These are phyloP conservation scores for Salminus brasiliensis DNA, from an alignment of 2,113 vertebrate genomes.

Conservation along the genomic window DNA sequence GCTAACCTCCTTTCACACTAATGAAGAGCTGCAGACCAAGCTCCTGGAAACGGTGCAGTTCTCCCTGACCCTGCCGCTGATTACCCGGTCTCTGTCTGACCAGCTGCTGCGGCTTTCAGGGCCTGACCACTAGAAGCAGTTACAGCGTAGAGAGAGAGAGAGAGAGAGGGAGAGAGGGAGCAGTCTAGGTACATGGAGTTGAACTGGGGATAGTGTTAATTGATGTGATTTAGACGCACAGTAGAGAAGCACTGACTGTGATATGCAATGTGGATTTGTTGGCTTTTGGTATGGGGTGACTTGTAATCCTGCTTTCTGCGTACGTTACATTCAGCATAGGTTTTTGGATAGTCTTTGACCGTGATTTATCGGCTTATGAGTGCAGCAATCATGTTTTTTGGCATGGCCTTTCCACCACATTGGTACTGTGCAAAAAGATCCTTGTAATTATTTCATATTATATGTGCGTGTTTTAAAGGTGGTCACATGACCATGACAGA, in stretches of 20 bases:
- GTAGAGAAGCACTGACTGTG: neutral
- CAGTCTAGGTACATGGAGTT: no score
- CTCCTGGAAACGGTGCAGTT: conserved; percentile 1
- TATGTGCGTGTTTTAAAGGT: no score
- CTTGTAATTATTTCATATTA: no score
- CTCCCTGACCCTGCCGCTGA: neutral
- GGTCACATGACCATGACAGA: no score
- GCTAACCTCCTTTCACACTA: conserved; percentile 10
- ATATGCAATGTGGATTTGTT: neutral
- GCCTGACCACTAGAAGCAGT: neutral
- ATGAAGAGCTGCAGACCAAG: conserved; percentile 37
- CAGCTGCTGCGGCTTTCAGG: neutral
- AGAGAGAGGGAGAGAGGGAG: neutral
- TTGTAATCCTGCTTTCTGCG: neutral
- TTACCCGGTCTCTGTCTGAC: neutral
- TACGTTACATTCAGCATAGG: neutral
- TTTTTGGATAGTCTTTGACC: neutral
- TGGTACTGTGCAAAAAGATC: no score
- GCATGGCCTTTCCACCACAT: neutral
- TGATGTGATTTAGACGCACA: neutral
- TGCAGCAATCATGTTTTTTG: neutral
- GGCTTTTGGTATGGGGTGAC: neutral
- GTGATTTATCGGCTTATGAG: neutral
- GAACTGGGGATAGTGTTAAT: neutral
- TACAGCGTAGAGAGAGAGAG: neutral